Conservation (phyloP, 1,140 invertebrate genomes). For the Catajapyx aquilonaris region DNA sequence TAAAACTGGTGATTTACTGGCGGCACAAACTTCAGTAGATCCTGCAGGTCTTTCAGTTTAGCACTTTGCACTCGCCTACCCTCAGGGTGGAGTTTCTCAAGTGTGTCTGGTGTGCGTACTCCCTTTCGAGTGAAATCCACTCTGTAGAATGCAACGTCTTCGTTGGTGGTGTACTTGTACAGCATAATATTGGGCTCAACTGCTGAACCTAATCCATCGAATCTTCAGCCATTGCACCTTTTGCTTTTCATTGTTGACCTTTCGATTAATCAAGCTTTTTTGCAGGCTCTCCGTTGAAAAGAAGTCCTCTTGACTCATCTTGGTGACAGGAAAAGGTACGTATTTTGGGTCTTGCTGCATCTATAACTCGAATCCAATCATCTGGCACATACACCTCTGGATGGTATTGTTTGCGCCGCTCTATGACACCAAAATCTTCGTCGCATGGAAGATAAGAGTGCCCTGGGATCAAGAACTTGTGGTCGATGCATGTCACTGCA, state of each 20-base stretch:
- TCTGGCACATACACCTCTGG: not conserved
- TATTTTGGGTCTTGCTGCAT: not conserved
- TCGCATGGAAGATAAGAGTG: not conserved
- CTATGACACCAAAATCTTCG: slow-evolving; percentile 2
- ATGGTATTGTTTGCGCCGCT: not conserved
- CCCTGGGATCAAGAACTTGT: not conserved
- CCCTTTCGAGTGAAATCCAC: not conserved
- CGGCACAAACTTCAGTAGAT: too few species aligned
- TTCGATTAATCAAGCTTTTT: not conserved
- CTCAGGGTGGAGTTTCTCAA: too few species aligned
- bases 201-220: not conserved
- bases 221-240: not conserved
- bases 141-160: not conserved
- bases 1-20: too few species aligned
- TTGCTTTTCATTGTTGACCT: not conserved
- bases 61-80: too few species aligned
- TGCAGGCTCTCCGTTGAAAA: not conserved
- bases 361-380: not conserved
- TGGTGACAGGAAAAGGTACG: not conserved
- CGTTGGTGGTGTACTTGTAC: slow-evolving; percentile 1
- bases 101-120: too few species aligned
- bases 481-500: too few species aligned
- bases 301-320: not conserved
- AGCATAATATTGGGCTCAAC: not conserved
- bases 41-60: too few species aligned